These are phyloP conservation scores for Stenolophus ochropezus DNA, from an alignment of 2,888 invertebrate genomes.

Conservation along the genomic window DNA sequence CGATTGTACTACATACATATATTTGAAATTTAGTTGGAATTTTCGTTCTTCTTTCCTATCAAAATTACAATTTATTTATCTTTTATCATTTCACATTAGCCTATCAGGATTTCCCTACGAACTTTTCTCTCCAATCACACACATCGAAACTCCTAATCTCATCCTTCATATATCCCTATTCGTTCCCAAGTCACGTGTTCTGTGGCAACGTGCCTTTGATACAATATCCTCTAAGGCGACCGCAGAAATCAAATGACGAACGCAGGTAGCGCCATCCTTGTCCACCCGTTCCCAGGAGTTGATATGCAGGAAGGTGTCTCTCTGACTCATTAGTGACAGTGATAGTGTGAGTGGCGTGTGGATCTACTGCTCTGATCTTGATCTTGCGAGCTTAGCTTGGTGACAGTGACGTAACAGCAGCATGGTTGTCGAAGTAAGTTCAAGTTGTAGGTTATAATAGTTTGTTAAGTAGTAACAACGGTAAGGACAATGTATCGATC, in stretches of 20 bases:
- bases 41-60: too few species aligned
- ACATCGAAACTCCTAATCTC: too few species aligned
- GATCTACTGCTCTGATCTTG: background rate
- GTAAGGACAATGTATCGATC: too few species aligned
- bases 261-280: slow-evolving; percentile 1
- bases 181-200: slow-evolving; percentile 8
- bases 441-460: too few species aligned
- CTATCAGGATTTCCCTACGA: too few species aligned
- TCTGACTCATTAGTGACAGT: background rate
- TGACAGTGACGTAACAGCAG: background rate
- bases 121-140: too few species aligned
- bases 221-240: slow-evolving; percentile 23
- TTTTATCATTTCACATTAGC: too few species aligned
- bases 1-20: too few species aligned
- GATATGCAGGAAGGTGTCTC: background rate
- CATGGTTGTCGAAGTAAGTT: background rate
- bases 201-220: slow-evolving; percentile 46
- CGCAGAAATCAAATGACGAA: slow-evolving; percentile 47
- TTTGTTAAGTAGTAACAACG: too few species aligned
- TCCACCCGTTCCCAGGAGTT: slow-evolving; percentile 5
- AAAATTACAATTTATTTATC: too few species aligned
- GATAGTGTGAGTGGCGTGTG: slow-evolving; percentile 1
- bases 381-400: background rate
- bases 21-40: too few species aligned
- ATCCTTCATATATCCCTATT: slow-evolving; percentile 3